These are phyloP conservation scores for Augiades crinisus DNA, from an alignment of 2,888 invertebrate genomes.

Conservation along the genomic window DNA sequence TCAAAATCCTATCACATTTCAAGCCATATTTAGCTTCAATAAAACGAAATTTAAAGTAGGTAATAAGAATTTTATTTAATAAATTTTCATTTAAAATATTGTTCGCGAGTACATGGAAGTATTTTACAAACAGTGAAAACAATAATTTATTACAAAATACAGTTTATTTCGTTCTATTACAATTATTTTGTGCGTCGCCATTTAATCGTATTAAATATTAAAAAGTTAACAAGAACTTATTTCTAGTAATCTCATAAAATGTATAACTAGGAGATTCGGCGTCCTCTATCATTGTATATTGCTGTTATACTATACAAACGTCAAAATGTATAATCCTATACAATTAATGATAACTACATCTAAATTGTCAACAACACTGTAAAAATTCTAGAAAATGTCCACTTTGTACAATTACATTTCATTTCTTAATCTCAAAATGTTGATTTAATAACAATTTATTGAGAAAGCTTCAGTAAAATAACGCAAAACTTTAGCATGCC, in stretches of 20 bases:
- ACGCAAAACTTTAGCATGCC: too few species aligned
- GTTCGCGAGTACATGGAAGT: conserved; percentile 58
- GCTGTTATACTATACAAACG: conserved; percentile 37
- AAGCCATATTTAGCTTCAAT: too few species aligned
- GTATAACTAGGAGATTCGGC: conserved; percentile 69
- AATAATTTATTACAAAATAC: conserved; percentile 77
- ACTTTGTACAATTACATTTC: conserved; percentile 55
- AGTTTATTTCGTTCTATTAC: conserved; percentile 49
- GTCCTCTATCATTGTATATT: conserved; percentile 47
- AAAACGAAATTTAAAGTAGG: conserved; percentile 36
- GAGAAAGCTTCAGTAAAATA: too few species aligned
- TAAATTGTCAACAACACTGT: conserved; percentile 60
- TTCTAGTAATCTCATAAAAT: conserved; percentile 73
- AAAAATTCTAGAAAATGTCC: conserved; percentile 59
- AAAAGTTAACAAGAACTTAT: conserved; percentile 60
- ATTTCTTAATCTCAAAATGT: conserved; percentile 26
- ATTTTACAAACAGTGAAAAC: conserved; percentile 57
- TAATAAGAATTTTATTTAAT: conserved; percentile 68
- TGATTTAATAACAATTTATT: conserved; percentile 16
- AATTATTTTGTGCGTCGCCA: conserved; percentile 61
- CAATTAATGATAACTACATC: conserved; percentile 36
- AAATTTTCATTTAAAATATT: conserved; percentile 63
- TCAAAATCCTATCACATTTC: too few species aligned
- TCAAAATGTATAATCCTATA: conserved; percentile 31
- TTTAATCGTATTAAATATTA: conserved; percentile 56